Base-by-base conservation (phyloP, 1,140 invertebrate species). In the Macrobrachium rosenbergii region DNA sequence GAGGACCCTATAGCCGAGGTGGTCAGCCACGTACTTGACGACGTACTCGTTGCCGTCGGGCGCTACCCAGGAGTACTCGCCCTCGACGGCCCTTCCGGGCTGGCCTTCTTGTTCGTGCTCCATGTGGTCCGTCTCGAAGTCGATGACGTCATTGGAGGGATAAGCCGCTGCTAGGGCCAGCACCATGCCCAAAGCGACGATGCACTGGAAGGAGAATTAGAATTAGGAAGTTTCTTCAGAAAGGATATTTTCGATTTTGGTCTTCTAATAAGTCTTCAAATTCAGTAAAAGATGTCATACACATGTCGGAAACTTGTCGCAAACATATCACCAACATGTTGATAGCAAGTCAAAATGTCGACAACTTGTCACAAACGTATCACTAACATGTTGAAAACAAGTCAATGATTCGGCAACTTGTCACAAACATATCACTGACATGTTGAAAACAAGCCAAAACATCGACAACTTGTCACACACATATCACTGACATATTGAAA, bases 61-160 rank as follows among this genome's bases (percentile, higher is more conserved):
- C 21, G 73, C 23, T 21, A 86, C 76, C 83, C 83, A 86, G 28
- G 69, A 76, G 75, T 84, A 84, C 72, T 84, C 82, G 67, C 82
- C 82, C 69, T 84, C 82, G 5, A 84, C 82, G 45, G 64, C 82
- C 43, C 21, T 73, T 28, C 82, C 82, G 6, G 82, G 23, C 76
- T 80, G 59, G 60, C 75, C 64, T 67, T 59, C 76, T 79, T 81
- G 77, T 77, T 62, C 28, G 76, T 76, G 17, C 60, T 77, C 19
- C 78, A 87, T 87, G 64, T 21, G 21, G 78, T 87, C 85, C 19
- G 77, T 80, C 45, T 87, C 85, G 78, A 87, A 81, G 78, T 87
- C 85, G 77, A 87, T 69, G 37, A 87, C 73, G 72, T 87, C 76
- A n/a, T n/a, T n/a, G 17, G 85, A 72, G 5, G 85, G 85, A 58